A percentile compares a stretch with the other conserved stretches of the same genome.
Conservation (phyloP, 35 echinoderm and acorn worm species). For the Strongylocentrotus purpuratus region DNA sequence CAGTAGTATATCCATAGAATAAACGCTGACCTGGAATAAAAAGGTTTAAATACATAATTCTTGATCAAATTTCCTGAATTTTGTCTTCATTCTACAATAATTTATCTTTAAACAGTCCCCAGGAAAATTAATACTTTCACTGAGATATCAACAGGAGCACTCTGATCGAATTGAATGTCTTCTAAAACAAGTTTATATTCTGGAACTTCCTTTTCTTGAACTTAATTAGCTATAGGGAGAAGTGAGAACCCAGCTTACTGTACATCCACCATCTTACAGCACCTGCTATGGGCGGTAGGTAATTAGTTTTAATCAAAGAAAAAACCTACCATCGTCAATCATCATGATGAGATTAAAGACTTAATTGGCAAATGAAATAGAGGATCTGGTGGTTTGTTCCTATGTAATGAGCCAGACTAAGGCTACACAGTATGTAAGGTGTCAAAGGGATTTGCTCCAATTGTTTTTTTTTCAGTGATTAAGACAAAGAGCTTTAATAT, state of each 20-base stretch:
- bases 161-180: too few species aligned
- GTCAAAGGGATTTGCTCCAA: neutral
- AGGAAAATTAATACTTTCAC: too few species aligned
- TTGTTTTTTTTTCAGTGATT: neutral
- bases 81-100: too few species aligned
- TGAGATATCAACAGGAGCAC: too few species aligned
- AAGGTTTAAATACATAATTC: too few species aligned
- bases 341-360: neutral
- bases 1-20: too few species aligned
- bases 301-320: constrained; percentile 5
- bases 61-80: too few species aligned
- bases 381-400: neutral
- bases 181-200: too few species aligned
- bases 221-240: too few species aligned
- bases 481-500: neutral
- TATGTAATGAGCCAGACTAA: neutral
- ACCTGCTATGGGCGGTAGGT: neutral
- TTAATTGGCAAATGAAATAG: neutral
- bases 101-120: too few species aligned
- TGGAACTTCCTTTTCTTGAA: too few species aligned
- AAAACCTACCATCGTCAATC: neutral
- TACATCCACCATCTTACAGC: neutral
- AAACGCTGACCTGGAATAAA: too few species aligned
- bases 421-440: neutral
- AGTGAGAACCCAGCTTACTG: neutral